Percentiles rank a stretch among this genome's conserved stretches.
phyloP scores from a whole-genome alignment of 2,888 invertebrate genomes.

The Caenorhabditis uteleia region DNA sequence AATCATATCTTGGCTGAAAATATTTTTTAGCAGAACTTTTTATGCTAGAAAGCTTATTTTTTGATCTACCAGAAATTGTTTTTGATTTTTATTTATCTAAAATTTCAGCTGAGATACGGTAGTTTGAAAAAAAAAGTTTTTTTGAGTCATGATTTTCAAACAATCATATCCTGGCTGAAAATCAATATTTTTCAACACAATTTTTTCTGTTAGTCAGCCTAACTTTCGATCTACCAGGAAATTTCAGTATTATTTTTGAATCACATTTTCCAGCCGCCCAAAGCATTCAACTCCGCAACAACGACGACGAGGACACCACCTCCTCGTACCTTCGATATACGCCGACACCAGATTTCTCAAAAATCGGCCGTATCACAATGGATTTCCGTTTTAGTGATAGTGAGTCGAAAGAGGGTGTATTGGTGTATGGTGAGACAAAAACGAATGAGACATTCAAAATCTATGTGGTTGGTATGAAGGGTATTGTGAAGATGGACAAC shows the following conservation, averaged over 20 bases:
- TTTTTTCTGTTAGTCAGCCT: no score
- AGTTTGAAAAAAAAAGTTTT: no score
- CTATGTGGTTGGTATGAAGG: conserved; percentile 40
- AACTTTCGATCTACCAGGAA: no score
- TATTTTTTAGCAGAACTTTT: no score
- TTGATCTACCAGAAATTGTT: no score
- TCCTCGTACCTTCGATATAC: conserved; percentile 25
- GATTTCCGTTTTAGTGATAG: conserved; percentile 35
- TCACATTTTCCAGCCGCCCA: conserved; percentile 24
- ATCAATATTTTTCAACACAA: no score
- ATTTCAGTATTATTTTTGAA: no score
- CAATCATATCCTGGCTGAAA: no score
- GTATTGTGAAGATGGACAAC: conserved; percentile 19
- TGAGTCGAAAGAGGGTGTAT: conserved; percentile 42
- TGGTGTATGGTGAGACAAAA: conserved; percentile 31
- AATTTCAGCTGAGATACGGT: no score
- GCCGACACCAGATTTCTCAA: conserved; percentile 27
- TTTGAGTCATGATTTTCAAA: no score
- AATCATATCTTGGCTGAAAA: not conserved
- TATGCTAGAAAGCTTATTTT: no score
- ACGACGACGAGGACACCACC: conserved; percentile 34
- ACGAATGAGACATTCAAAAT: conserved; percentile 24
- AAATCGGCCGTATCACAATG: conserved; percentile 31
- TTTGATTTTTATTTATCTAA: no score
- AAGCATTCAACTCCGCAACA: conserved; percentile 26